phyloP scores from a whole-genome alignment of 2,888 invertebrate species.

The Xanthostigma xanthostigma region DNA sequence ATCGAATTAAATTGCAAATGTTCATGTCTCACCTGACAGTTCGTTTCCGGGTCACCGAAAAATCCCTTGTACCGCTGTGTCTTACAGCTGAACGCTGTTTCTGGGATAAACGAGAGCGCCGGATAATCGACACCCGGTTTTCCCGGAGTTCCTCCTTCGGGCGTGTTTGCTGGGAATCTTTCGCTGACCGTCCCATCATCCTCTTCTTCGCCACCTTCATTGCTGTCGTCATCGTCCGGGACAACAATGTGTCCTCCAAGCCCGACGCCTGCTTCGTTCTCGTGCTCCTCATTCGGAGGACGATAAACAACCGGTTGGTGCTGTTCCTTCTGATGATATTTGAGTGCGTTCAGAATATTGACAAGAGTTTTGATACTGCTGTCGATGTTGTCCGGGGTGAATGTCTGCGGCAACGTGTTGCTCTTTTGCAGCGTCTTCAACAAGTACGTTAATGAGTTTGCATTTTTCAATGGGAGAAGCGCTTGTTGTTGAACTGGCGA shows the following conservation, averaged over 20 bases:
- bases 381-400: constrained; percentile 64
- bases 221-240: constrained; percentile 15
- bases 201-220: constrained; percentile 13
- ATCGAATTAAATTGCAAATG: not conserved
- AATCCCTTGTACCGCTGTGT: constrained; percentile 80
- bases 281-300: constrained; percentile 15
- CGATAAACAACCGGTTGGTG: not conserved
- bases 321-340: constrained; percentile 29
- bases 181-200: constrained; percentile 23
- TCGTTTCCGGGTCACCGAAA: constrained; percentile 76
- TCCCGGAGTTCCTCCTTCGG: constrained; percentile 45
- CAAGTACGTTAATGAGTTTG: constrained; percentile 36
- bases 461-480: constrained; percentile 14
- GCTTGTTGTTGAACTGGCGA: no score
- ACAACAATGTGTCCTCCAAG: constrained; percentile 1
- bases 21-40: constrained; percentile 52
- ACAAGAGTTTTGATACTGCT: constrained; percentile 63
- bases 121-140: constrained; percentile 71
- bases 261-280: constrained; percentile 23
- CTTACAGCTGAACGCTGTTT: constrained; percentile 65
- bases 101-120: constrained; percentile 55
- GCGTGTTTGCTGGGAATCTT: constrained; percentile 30
- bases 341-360: constrained; percentile 56
- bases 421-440: constrained; percentile 57
- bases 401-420: constrained; percentile 59